These are phyloP conservation scores for Volucella inanis DNA, from an alignment of 2,888 invertebrate species.

Conservation along the genomic window DNA sequence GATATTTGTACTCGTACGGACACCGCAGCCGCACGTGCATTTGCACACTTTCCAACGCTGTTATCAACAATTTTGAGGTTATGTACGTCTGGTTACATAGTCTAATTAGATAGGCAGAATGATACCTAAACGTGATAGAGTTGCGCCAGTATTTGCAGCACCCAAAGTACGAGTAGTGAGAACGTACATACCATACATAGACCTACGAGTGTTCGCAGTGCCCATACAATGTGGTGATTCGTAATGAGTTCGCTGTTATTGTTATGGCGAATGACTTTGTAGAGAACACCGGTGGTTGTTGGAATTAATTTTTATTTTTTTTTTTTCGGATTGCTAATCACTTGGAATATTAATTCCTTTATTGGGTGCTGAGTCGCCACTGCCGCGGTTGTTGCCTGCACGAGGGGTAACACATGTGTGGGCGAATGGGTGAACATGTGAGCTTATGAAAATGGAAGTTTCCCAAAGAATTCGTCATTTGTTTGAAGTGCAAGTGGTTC, in stretches of 20 bases:
- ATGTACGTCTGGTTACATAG: conserved; percentile 28
- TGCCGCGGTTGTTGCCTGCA: too few relatives aligned
- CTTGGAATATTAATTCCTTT: too few relatives aligned
- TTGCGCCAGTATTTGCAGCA: conserved; percentile 9
- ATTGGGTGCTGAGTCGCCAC: too few relatives aligned
- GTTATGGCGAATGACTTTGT: conserved; percentile 1
- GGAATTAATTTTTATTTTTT: neutral
- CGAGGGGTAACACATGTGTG: too few relatives aligned
- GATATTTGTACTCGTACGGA: neutral
- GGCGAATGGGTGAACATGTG: too few relatives aligned
- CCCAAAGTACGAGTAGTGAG: neutral
- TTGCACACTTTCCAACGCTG: conserved; percentile 55
- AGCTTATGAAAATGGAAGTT: too few relatives aligned
- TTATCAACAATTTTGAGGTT: conserved; percentile 37
- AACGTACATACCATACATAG: too few relatives aligned
- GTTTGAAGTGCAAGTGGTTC: too few relatives aligned
- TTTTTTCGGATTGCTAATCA: too few relatives aligned
- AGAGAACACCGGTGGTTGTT: neutral
- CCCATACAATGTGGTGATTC: neutral
- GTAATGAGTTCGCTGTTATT: neutral
- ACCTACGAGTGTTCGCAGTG: too few relatives aligned
- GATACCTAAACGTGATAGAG: conserved; percentile 46
- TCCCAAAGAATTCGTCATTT: too few relatives aligned
- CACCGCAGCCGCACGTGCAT: conserved; percentile 43
- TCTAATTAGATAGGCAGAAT: conserved; percentile 44